phyloP scores from a whole-genome alignment of 2,797 vertebrate genomes.

The Silurus aristotelis region DNA sequence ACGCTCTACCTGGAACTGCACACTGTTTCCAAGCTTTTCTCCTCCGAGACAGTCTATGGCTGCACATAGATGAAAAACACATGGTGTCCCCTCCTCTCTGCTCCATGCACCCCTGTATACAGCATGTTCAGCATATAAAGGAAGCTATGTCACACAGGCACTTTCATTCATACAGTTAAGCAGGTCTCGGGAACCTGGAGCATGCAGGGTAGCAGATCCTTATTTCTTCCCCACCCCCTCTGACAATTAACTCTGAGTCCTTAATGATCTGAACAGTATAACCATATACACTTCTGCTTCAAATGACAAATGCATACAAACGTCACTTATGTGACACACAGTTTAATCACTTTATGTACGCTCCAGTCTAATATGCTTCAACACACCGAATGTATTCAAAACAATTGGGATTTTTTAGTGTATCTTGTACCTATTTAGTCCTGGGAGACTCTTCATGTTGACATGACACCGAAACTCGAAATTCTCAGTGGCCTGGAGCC shows the following conservation, averaged over 20 bases:
- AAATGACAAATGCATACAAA: background rate
- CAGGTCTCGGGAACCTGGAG: conserved; percentile 54
- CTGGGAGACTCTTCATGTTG: conserved; percentile 57
- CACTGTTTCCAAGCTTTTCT: conserved; percentile 70
- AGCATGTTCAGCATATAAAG: conserved; percentile 66
- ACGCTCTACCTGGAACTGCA: conserved; percentile 74
- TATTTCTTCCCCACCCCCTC: conserved; percentile 21
- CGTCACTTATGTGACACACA: background rate
- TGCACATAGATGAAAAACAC: conserved; percentile 80
- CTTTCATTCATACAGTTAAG: conserved; percentile 72
- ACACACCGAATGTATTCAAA: background rate
- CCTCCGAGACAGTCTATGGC: conserved; percentile 73
- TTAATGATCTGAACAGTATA: conserved; percentile 7
- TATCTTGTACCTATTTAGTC: conserved; percentile 44
- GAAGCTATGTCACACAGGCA: conserved; percentile 69
- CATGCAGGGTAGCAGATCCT: conserved; percentile 20
- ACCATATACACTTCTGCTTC: background rate
- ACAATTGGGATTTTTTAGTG: conserved; percentile 5
- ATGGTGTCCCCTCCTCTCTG: conserved; percentile 63
- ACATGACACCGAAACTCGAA: conserved; percentile 70
- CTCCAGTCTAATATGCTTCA: background rate
- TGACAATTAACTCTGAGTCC: conserved; percentile 39
- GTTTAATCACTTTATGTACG: background rate
- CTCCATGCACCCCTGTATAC: conserved; percentile 65
- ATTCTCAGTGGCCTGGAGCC: conserved; percentile 61